These are phyloP conservation scores for Acanthurus tractus DNA, from an alignment of 2,797 vertebrate species.

Conservation along the genomic window DNA sequence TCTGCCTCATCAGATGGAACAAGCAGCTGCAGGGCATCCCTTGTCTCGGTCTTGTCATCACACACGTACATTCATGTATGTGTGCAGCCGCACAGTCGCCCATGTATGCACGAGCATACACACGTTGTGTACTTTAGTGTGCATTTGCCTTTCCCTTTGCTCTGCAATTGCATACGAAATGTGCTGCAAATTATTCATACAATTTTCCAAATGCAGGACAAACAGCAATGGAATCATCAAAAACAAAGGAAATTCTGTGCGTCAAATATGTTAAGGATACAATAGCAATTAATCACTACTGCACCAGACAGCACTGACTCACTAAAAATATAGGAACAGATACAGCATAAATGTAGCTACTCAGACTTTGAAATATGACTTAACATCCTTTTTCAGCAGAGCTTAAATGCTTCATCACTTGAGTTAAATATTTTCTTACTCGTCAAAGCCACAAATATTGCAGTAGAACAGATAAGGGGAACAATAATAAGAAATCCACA, in stretches of 20 bases:
- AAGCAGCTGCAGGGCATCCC: slow-evolving; percentile 84
- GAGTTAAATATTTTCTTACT: slow-evolving; percentile 18
- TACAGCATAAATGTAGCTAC: neutral
- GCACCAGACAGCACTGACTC: neutral
- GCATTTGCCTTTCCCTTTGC: slow-evolving; percentile 21
- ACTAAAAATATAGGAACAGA: slow-evolving; percentile 35
- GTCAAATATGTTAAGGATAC: slow-evolving; percentile 4
- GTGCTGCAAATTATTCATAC: slow-evolving; percentile 18
- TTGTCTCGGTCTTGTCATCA: slow-evolving; percentile 78
- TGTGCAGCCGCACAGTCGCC: slow-evolving; percentile 53
- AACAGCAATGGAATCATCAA: neutral
- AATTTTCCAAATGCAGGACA: slow-evolving; percentile 6
- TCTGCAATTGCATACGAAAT: slow-evolving; percentile 1
- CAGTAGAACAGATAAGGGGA: slow-evolving; percentile 8
- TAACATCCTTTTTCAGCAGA: slow-evolving; percentile 35
- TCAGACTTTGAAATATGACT: slow-evolving; percentile 29
- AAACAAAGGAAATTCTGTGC: neutral
- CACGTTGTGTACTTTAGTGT: neutral
- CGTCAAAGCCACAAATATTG: neutral
- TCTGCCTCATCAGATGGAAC: slow-evolving; percentile 84
- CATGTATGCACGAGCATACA: slow-evolving; percentile 20
- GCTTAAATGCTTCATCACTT: slow-evolving; percentile 14
- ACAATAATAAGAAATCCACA: slow-evolving; percentile 5
- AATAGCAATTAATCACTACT: slow-evolving; percentile 9
- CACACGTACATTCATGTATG: slow-evolving; percentile 45